Evolutionary conservation across 2,797 vertebrate species (phyloP), one percentile per base, ranked within the genome.

Genomic region (Cossypha niveicapilla): DNA sequence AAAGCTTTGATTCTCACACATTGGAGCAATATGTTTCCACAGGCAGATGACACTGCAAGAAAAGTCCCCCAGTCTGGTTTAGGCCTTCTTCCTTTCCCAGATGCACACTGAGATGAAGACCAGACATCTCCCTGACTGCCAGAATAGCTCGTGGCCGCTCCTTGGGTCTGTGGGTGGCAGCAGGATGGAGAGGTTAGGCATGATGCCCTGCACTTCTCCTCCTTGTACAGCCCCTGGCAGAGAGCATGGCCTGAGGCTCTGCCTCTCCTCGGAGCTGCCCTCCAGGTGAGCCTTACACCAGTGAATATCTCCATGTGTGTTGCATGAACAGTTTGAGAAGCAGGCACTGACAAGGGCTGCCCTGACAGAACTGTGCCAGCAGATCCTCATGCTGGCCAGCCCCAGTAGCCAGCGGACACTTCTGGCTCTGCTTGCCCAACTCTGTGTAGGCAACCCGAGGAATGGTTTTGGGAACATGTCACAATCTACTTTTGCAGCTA

Each of bases 401-500:
- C 28, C 27, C 25, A 8, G 67, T 6, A 34, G 62, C 74, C 25
- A 11, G 5, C 1, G 4, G 74, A 45, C 25, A 48, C 32, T 28
- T 6, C 23, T 1, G 4, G 16, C 47, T 48, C n/a, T 2, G 1
- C 25, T 54, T 1, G 2, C 44, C 44, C 3, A 3, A 8, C 23
- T 7, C 34, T 3, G 0, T 11, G 13, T 27, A 44, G 90, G 35
- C 45, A 77, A 60, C 9, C 10, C 0, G 0, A 79, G 63, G 34
- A 39, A 32, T 85, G 53, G 17, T 65, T 87, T 93, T 4, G 24
- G 72, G 65, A 88, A 35, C 7, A 8, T 39, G 68, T 93, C 90
- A 70, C 72, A 57, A 41, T 79, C 83, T 73, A 34, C 61, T 70
- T 94, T 72, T 80, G 72, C 30, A 72, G 58, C 76, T 94, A 88